These are phyloP conservation scores for Monomorium pharaonis DNA, from an alignment of 1,140 invertebrate species.

Conservation along the genomic window DNA sequence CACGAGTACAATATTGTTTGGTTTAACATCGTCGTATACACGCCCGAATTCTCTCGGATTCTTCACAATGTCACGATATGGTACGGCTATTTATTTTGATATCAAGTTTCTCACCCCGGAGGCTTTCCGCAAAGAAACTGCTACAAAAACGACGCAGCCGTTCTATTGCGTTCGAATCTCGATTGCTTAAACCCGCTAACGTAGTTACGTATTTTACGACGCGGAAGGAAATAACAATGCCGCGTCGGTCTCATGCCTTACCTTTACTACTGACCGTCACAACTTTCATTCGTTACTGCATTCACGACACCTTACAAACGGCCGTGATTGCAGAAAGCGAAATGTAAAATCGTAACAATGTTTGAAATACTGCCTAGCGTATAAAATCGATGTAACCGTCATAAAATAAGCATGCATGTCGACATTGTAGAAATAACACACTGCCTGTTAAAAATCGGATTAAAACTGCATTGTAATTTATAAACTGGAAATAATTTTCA, in stretches of 20 bases:
- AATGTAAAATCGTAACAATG: neutral
- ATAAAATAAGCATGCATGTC: neutral
- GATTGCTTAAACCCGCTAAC: slow-evolving; percentile 56
- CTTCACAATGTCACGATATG: slow-evolving; percentile 50
- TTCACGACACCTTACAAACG: neutral
- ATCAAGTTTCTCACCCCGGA: slow-evolving; percentile 53
- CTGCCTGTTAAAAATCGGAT: neutral
- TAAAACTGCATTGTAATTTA: neutral
- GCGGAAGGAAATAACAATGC: slow-evolving; percentile 27
- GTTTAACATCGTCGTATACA: slow-evolving; percentile 51
- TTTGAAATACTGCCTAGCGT: neutral
- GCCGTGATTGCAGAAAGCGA: neutral
- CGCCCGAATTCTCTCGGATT: slow-evolving; percentile 50
- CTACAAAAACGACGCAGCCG: slow-evolving; percentile 32
- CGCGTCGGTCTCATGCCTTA: slow-evolving; percentile 25
- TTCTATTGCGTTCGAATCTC: slow-evolving; percentile 56
- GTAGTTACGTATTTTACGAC: slow-evolving; percentile 55
- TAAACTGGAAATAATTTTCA: slow-evolving; percentile 11
- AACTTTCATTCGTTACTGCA: slow-evolving; percentile 11
- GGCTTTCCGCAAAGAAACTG: slow-evolving; percentile 48
- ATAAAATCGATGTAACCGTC: neutral
- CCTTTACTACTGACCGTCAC: slow-evolving; percentile 38
- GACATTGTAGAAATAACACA: neutral
- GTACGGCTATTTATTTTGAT: slow-evolving; percentile 53
- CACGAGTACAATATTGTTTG: slow-evolving; percentile 50